Percentiles rank a stretch among this genome's conserved stretches.
Evolutionary conservation across 2,888 invertebrate genomes (phyloP).

Genomic region (Drosophila lacicola): DNA sequence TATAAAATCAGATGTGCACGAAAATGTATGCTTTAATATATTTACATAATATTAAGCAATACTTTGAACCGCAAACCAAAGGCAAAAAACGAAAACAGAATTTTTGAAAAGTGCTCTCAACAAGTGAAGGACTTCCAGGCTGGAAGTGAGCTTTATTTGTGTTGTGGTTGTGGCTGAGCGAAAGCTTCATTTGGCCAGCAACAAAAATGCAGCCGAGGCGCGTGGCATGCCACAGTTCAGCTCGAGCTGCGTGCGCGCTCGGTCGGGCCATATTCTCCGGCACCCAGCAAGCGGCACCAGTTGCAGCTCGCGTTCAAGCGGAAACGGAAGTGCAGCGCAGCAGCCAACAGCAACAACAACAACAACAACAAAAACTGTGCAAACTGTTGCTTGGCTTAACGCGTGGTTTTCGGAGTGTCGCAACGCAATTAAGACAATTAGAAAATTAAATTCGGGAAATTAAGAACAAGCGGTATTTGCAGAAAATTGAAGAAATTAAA

Average conservation of each 20-base stretch:
- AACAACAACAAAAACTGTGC: constrained; percentile 41
- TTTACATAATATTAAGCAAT: background rate
- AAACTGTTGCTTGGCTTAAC: constrained; percentile 68
- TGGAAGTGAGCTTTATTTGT: constrained; percentile 56
- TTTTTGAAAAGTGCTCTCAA: constrained; percentile 3
- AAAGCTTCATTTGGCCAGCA: constrained; percentile 25
- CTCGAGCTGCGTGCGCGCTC: constrained; percentile 71
- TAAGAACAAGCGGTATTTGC: constrained; percentile 38
- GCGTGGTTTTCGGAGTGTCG: constrained; percentile 32
- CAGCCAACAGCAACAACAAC: constrained; percentile 34
- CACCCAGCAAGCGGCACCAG: constrained; percentile 36
- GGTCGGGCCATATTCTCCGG: constrained; percentile 58
- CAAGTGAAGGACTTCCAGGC: constrained; percentile 40
- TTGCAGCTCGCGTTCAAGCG: constrained; percentile 51
- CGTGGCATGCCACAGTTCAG: constrained; percentile 61
- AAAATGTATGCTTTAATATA: background rate
- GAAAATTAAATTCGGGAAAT: constrained; percentile 47
- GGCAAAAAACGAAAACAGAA: background rate
- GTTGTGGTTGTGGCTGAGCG: background rate
- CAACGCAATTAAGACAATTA: constrained; percentile 70
- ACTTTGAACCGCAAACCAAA: background rate
- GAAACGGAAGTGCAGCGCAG: constrained; percentile 74
- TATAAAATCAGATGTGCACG: too few relatives aligned
- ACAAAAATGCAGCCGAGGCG: constrained; percentile 50
- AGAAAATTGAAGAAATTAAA: constrained; percentile 12